Evolutionary conservation across 2,888 invertebrate species (phyloP).

Genomic region (Schrankia costaestrigalis): DNA sequence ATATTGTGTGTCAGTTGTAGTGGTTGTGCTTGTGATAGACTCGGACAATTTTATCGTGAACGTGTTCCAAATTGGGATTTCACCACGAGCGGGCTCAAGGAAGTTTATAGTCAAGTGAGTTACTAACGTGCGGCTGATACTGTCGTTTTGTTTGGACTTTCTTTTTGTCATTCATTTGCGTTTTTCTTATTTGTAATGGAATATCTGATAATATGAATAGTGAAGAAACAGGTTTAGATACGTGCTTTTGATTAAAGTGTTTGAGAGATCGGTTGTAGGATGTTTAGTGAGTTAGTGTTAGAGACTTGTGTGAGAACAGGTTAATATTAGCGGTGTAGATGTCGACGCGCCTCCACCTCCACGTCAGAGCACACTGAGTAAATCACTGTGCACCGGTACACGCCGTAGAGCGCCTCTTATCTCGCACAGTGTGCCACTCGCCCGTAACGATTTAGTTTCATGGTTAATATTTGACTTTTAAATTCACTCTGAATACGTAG

Average conservation of each 20-base stretch:
- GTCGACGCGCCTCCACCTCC: conserved; percentile 18
- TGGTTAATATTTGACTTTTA: conserved; percentile 25
- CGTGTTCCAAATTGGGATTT: conserved; percentile 77
- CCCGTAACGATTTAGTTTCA: conserved; percentile 26
- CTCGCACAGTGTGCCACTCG: conserved; percentile 22
- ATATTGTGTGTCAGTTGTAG: conserved; percentile 76
- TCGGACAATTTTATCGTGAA: conserved; percentile 72
- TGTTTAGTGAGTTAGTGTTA: conserved; percentile 1
- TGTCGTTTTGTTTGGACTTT: conserved; percentile 19
- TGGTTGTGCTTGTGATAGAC: conserved; percentile 76
- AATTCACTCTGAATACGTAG: conserved; percentile 7
- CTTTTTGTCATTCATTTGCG: conserved; percentile 15
- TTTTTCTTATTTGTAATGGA: conserved; percentile 8
- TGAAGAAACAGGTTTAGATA: conserved; percentile 12
- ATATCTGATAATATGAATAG: conserved; percentile 4
- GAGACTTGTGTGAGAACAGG: conserved; percentile 7
- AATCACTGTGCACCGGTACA: conserved; percentile 13
- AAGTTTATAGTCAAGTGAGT: conserved; percentile 78
- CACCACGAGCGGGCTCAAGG: conserved; percentile 80
- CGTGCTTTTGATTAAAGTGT: neutral
- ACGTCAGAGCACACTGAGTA: conserved; percentile 28
- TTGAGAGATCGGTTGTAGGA: conserved; percentile 2
- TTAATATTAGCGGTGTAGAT: conserved; percentile 9
- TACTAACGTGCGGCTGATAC: conserved; percentile 18
- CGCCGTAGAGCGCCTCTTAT: conserved; percentile 36